Conservation (phyloP, 2,113 vertebrate genomes). For the Ivindomyrus marchei region DNA sequence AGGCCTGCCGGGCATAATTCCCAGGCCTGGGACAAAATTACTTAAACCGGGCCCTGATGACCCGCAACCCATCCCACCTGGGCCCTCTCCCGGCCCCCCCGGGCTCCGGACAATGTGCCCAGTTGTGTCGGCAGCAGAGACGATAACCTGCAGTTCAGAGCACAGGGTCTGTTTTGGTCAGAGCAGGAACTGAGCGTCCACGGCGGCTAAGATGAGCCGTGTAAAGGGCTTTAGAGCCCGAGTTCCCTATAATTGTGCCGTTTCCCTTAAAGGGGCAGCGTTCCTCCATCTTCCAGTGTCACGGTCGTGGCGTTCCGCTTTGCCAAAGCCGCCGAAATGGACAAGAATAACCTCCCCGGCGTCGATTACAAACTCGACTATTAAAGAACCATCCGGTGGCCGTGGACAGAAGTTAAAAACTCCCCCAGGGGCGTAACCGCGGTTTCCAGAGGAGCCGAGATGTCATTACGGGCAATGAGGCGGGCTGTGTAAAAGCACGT, state of each 20-base stretch:
- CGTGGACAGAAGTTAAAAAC: not conserved
- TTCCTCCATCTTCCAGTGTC: not conserved
- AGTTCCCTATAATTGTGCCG: not conserved
- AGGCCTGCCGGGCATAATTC: not conserved
- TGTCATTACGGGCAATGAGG: not conserved
- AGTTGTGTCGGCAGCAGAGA: not conserved
- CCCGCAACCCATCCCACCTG: not conserved
- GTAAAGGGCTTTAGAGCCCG: too few species aligned
- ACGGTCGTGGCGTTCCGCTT: not conserved
- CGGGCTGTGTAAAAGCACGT: not conserved
- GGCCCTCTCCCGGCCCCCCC: not conserved
- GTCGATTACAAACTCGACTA: conserved; percentile 52
- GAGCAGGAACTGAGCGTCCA: not conserved
- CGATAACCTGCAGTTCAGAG: not conserved
- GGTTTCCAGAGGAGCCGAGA: not conserved
- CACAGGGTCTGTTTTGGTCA: not conserved
- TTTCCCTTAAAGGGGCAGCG: not conserved
- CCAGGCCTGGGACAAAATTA: not conserved
- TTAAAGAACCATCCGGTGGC: conserved; percentile 3
- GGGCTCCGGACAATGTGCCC: not conserved
- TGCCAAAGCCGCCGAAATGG: not conserved
- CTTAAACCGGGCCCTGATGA: not conserved
- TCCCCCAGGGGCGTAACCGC: not conserved
- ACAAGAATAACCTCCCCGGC: conserved; percentile 43
- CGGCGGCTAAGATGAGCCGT: not conserved